Base-by-base conservation (phyloP, 2,113 vertebrate species). In the Hippocampus abdominalis region DNA sequence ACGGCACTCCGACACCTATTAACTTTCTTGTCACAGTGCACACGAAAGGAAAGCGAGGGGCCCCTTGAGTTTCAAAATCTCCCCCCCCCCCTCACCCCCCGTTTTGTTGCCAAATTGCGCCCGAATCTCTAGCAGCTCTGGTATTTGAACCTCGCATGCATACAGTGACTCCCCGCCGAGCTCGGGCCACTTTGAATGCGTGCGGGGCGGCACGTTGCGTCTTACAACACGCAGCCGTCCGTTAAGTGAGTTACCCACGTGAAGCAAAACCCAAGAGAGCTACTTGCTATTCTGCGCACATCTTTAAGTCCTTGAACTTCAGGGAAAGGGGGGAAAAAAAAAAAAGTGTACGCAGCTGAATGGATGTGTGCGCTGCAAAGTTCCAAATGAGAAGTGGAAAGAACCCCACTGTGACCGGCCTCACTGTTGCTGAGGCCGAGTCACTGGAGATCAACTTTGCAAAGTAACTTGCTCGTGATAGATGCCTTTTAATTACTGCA, bases 211-310 rank as follows among this genome's bases (percentile, higher is more conserved):
- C 79, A 84, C 82, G 76, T 86, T 32, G 74, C 56, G 64, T 70
- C 56, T 61, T 51, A 74, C 68, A 64, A 72, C 73, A n/a, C 23
- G 42, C 15, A 20, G 46, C 46, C 59, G 76, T 87, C 81, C 80
- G 84, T 84, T 81, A 81, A 13, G 63, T 78, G 68, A 83, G 84
- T 77, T 61, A 81, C 80, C 76, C 80, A 81, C 80, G 80, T 73
- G 73, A 79, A 72, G 70, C 71, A 75, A 63, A 79, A 86, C 53
- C 44, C 73, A 74, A 78, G 87, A 68, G 78, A 80, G 73, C 84
- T 89, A 90, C 76, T 93, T 93, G 89, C 78, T 91, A 93, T 93
- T 92, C 92, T 77, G 83, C 89, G 87, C 92, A 93, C 92, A 92
- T 82, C 78, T 85, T 87, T 84, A 89, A 85, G 87, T 90, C 77